Evolutionary conservation across 2,888 invertebrate genomes (phyloP), one percentile per base, ranked within the genome.

Genomic region (Lacanobia wlatinum): DNA sequence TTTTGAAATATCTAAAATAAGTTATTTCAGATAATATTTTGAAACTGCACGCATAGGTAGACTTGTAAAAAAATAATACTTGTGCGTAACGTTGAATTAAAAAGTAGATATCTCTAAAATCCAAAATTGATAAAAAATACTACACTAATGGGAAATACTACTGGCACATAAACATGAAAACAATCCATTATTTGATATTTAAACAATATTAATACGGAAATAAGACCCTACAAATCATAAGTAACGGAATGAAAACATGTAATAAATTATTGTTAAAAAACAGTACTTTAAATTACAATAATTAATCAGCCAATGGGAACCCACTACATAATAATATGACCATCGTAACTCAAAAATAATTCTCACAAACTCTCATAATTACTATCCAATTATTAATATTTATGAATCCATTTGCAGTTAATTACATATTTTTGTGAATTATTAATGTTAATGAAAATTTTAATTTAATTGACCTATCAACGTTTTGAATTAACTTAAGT

Each of bases 351-450:
- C 55, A 34, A 59, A 76, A 74, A 77, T 64, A 43, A 67, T 70
- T 70, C 62, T 50, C 74, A 64, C 66, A 46, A 34, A 46, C 48
- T n/a, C n/a, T 61, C 7, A 76, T 67, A 67, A 85, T 83, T 73
- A 73, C 48, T 21, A 0, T 10, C 43, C 52, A 67, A 65, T 74
- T 65, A 71, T 75, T 66, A 73, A 80, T 70, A 86, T 85, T 80
- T 70, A 84, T 85, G 58, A 73, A 67, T 73, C 69, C 84, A 86
- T 84, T 80, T 74, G 34, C 59, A 53, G 59, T 62, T 77, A 80
- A 83, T 74, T 79, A 74, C 18, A 23, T 56, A 64, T 61, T 80
- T 70, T 67, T 69, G 48, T 71, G 40, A 12, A 56, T 65, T 50
- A 38, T 64, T 62, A 2, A n/a, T 46, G 46, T 58, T 74, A 28